These are phyloP conservation scores for Asbolus verrucosus DNA, from an alignment of 1,140 invertebrate genomes.

Conservation along the genomic window DNA sequence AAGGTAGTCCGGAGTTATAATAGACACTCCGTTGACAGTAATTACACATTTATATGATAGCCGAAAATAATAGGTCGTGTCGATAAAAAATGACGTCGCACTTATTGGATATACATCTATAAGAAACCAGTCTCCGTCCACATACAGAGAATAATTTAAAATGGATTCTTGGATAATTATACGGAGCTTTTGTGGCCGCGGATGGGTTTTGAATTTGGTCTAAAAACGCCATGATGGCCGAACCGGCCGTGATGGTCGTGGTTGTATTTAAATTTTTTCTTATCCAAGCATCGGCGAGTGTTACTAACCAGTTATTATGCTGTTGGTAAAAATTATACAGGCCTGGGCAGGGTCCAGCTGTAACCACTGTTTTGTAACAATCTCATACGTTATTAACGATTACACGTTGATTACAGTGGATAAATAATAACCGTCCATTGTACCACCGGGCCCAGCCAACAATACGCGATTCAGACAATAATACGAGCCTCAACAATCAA, in stretches of 20 bases:
- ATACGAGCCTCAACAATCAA: background rate
- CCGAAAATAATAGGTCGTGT: conserved; percentile 43
- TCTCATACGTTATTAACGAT: conserved; percentile 39
- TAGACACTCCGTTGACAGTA: conserved; percentile 43
- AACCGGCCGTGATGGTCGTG: conserved; percentile 20
- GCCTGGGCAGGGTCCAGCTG: conserved; percentile 25
- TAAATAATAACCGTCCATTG: conserved; percentile 32
- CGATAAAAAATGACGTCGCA: conserved; percentile 38
- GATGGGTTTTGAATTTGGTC: conserved; percentile 23
- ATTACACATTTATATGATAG: conserved; percentile 44
- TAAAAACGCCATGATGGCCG: conserved; percentile 13
- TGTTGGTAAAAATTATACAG: conserved; percentile 38
- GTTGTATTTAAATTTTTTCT: conserved; percentile 39
- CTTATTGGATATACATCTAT: conserved; percentile 26
- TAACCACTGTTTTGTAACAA: conserved; percentile 39
- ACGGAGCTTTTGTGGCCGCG: conserved; percentile 30
- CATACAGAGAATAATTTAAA: conserved; percentile 23
- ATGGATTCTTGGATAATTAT: conserved; percentile 37
- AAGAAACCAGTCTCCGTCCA: conserved; percentile 22
- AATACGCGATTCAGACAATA: conserved; percentile 9
- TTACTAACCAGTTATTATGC: conserved; percentile 39
- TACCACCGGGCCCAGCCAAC: conserved; percentile 1
- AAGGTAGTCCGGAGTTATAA: conserved; percentile 23
- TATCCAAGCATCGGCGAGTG: conserved; percentile 24
- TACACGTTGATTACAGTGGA: conserved; percentile 34